Base-by-base conservation (phyloP, 2,888 invertebrate species). In the Acronicta aceris region DNA sequence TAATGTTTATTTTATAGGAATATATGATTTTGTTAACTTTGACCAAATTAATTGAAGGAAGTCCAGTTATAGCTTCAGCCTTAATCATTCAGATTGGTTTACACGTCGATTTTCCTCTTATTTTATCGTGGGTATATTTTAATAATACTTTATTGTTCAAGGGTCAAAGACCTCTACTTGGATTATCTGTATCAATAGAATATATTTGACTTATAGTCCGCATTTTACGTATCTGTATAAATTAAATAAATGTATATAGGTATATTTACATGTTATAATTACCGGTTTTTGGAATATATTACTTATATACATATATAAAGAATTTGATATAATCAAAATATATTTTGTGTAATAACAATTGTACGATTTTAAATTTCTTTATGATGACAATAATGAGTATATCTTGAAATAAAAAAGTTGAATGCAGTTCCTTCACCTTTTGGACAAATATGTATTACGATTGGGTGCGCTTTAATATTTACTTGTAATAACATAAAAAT, bases 11-110 rank as follows among this genome's bases (percentile, higher is more conserved):
- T 65, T 48, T 25, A 48, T 0, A 10, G 38, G 49, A 71, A 71
- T n/a, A 59, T 58, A 55, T 71, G 71, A 58, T 50, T 68, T 33
- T 57, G 48, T 52, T 57, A 59, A 59, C 72, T 67, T 67, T 60
- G 52, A 52, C 60, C 25, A 55, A 49, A 47, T 49, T 66, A 66
- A 59, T 56, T 71, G 40, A 63, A 71, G 49, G 59, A 60, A 67
- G 42, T 33, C 53, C 41, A 45, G 67, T 48, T 51, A 59, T 59
- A 53, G 69, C 71, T 70, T 56, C 71, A 54, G 40, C 12, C 52
- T 60, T 56, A 55, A 61, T 54, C 36, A 40, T 21, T 46, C 16
- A 43, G 46, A 3, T 58, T 50, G 47, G 55, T 60, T 59, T 43
- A 54, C 30, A 10, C 38, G 10, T 16, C 15, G 48, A 33, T 72